Evolutionary conservation across 2,888 invertebrate genomes (phyloP), one percentile per base, ranked within the genome.

Genomic region (Chromoteleia sp.): DNA sequence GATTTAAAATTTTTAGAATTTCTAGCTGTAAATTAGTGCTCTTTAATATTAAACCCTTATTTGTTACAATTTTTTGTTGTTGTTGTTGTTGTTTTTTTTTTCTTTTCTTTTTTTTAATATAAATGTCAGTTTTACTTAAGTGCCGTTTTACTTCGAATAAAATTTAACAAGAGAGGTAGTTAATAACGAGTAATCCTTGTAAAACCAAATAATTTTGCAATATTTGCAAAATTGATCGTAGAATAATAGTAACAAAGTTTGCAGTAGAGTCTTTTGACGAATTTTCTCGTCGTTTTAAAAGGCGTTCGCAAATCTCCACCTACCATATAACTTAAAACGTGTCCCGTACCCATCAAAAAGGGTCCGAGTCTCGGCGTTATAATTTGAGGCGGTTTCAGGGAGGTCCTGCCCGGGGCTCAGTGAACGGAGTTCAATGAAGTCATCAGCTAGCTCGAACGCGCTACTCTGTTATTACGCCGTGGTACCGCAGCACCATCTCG

Each of bases 321-420:
- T 81, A 68, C 81, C 81, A 54, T 63, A 67, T 67, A 59, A 81
- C 85, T 87, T 84, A 86, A 86, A 85, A 84, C 83, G 86, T 87
- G 88, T 88, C 88, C 86, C 83, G 84, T 79, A 84, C 87, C 87
- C 89, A 88, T 89, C 88, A 88, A 88, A 88, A 89, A 85, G 86
- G 87, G 87, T 85, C 86, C 85, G 84, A 80, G 84, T 61, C 84
- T 84, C 88, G 87, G 90, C 88, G 90, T 91, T 90, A 90, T 91
- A 91, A 91, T 91, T 91, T 89, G 89, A 90, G 89, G 89, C 88
- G 89, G 89, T 90, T 91, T 91, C 91, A 91, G 91, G 90, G 91
- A 91, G 90, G 91, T 91, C 91, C 89, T 86, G 86, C 87, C 89
- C 85, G 85, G 82, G 87, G 87, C 86, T 84, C 84, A 75, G 81